Conservation (phyloP, 2,797 vertebrate species). For the Cetoscarus ocellatus region DNA sequence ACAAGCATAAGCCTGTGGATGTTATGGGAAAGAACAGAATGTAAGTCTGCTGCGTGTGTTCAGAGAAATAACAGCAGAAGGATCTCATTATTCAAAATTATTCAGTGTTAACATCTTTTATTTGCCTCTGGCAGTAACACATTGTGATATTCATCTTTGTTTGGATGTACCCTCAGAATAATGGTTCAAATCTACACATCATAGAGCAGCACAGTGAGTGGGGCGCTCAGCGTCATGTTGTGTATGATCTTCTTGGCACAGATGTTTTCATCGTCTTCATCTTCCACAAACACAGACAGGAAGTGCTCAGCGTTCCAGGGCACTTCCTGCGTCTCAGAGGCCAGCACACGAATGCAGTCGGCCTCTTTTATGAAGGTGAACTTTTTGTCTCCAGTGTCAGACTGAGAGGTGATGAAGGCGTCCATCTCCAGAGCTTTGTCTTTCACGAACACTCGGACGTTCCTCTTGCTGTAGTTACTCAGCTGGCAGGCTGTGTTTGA, state of each 20-base stretch:
- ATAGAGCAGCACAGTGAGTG: conserved; percentile 60
- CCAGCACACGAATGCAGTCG: conserved; percentile 49
- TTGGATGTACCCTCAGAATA: not conserved
- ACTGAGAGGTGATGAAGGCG: conserved; percentile 48
- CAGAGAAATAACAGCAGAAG: too few relatives aligned
- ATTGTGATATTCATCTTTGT: too few relatives aligned
- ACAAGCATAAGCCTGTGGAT: too few relatives aligned
- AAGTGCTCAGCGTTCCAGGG: conserved; percentile 39
- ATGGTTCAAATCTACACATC: conserved; percentile 49
- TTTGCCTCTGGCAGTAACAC: too few relatives aligned
- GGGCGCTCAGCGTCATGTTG: conserved; percentile 52
- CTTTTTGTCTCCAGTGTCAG: conserved; percentile 26
- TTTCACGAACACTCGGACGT: conserved; percentile 62
- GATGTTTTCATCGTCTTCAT: conserved; percentile 64
- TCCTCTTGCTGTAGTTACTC: conserved; percentile 74
- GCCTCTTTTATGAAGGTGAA: conserved; percentile 65
- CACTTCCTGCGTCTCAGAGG: conserved; percentile 58
- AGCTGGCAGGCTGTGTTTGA: conserved; percentile 39
- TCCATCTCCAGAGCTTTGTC: conserved; percentile 57
- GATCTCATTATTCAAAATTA: too few relatives aligned
- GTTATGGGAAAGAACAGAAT: too few relatives aligned
- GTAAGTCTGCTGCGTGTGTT: too few relatives aligned
- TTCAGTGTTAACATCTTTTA: not conserved
- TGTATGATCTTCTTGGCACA: conserved; percentile 67
- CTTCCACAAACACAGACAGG: conserved; percentile 75